Evolutionary conservation across 2,113 vertebrate species (phyloP).

Genomic region (Otocyon megalotis): DNA sequence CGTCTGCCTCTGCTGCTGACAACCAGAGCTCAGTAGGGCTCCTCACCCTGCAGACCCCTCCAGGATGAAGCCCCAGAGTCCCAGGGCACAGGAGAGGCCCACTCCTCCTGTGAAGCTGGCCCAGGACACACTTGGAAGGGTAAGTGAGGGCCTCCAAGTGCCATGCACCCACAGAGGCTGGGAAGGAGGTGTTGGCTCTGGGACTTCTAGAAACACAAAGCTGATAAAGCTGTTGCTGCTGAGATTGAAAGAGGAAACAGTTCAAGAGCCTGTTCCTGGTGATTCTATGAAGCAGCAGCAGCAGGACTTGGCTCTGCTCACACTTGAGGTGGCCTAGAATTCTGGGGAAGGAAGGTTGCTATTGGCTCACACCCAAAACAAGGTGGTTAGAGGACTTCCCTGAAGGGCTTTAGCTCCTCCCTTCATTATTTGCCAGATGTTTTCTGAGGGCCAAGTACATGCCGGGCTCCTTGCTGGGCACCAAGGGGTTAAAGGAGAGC

Average conservation of each 20-base stretch:
- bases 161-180: accelerated
- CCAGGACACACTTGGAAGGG: background rate
- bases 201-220: background rate
- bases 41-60: background rate
- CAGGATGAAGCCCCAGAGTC: accelerated
- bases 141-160: background rate
- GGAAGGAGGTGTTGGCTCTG: background rate
- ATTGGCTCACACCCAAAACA: slow-evolving; percentile 19
- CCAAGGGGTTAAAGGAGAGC: background rate
- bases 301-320: slow-evolving; percentile 28
- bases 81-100: background rate
- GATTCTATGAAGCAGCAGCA: slow-evolving; percentile 37
- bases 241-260: background rate
- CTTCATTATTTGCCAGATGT: slow-evolving; percentile 40
- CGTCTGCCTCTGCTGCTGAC: background rate
- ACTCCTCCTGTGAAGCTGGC: background rate
- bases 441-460: background rate
- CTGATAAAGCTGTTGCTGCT: background rate
- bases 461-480: background rate
- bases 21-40: background rate
- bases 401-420: slow-evolving; percentile 15
- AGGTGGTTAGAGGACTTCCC: slow-evolving; percentile 22
- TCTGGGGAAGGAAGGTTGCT: slow-evolving; percentile 27
- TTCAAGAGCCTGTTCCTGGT: background rate
- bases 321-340: background rate